A percentile compares a stretch with the other conserved stretches of the same genome.
Conservation (phyloP, 2,113 vertebrate genomes). For the Anguilla japonica region DNA sequence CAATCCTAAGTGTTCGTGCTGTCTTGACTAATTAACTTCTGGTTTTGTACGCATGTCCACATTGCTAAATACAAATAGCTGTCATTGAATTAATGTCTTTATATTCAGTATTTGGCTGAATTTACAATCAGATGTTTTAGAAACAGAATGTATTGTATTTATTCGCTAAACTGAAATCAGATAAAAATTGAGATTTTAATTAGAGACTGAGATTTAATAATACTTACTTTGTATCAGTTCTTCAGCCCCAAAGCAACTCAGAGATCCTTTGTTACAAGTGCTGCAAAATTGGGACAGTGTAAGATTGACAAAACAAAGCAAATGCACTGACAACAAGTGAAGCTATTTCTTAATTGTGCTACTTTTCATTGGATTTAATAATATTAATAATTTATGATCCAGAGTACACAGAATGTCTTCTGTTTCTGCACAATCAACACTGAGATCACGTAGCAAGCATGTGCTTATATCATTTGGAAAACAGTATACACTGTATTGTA, state of each 20-base stretch:
- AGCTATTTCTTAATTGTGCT: background rate
- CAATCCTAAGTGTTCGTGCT: too few relatives aligned
- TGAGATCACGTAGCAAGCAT: too few relatives aligned
- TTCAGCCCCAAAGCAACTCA: constrained; percentile 59
- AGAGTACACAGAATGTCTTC: too few relatives aligned
- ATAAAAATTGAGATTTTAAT: background rate
- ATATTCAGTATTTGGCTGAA: too few relatives aligned
- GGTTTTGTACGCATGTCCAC: background rate
- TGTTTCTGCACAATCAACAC: too few relatives aligned
- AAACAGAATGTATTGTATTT: background rate
- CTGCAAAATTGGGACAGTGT: constrained; percentile 52
- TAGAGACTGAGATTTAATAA: background rate
- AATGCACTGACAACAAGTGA: background rate
- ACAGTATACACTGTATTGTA: too few relatives aligned
- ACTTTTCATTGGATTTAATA: too few relatives aligned
- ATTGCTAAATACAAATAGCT: background rate
- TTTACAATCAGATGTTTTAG: background rate
- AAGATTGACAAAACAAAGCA: background rate
- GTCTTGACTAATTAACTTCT: too few relatives aligned
- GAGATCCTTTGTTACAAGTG: constrained; percentile 69
- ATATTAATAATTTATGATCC: too few relatives aligned
- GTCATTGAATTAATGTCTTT: too few relatives aligned
- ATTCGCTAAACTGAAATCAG: background rate
- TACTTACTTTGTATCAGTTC: background rate
- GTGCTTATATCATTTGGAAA: too few relatives aligned